phyloP scores from a whole-genome alignment of 2,888 invertebrate genomes.

The Nineta flava region DNA sequence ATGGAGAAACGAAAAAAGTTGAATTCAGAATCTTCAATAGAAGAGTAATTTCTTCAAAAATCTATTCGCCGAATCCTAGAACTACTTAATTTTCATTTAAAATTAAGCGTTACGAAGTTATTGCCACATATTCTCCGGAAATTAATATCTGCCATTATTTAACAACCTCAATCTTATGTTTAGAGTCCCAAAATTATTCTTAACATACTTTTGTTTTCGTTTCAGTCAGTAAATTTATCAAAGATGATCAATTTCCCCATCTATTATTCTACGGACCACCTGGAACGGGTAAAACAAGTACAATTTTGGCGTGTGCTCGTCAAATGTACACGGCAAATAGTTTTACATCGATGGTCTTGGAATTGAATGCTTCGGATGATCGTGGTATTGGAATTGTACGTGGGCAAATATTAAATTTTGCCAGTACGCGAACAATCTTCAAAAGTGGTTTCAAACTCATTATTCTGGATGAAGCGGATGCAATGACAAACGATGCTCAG shows the following conservation, averaged over 20 bases:
- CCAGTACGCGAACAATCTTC: constrained; percentile 89
- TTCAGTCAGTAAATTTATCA: constrained; percentile 73
- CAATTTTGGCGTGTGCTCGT: constrained; percentile 88
- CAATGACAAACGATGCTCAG: constrained; percentile 99
- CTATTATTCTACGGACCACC: constrained; percentile 95
- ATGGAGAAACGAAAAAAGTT: too few species aligned
- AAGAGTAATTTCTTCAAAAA: too few species aligned
- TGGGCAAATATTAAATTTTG: constrained; percentile 88
- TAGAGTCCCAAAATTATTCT: too few species aligned
- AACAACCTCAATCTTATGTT: too few species aligned
- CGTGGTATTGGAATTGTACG: constrained; percentile 91
- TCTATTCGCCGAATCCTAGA: too few species aligned
- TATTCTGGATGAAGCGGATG: constrained; percentile 96
- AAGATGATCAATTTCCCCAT: constrained; percentile 86
- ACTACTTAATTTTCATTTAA: constrained; percentile 2
- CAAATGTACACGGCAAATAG: constrained; percentile 80
- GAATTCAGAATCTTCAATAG: too few species aligned
- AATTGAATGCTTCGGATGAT: constrained; percentile 96
- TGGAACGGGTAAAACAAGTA: constrained; percentile 96
- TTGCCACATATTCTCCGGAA: too few species aligned
- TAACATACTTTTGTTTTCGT: constrained; percentile 10
- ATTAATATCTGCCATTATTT: too few species aligned
- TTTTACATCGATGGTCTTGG: constrained; percentile 86
- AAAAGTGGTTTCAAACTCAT: constrained; percentile 88
- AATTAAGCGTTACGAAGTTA: too few species aligned